Percentiles rank a stretch among this genome's conserved stretches.
Evolutionary conservation across 2,113 vertebrate genomes (phyloP).

Genomic region (Aegotheles bennettii): DNA sequence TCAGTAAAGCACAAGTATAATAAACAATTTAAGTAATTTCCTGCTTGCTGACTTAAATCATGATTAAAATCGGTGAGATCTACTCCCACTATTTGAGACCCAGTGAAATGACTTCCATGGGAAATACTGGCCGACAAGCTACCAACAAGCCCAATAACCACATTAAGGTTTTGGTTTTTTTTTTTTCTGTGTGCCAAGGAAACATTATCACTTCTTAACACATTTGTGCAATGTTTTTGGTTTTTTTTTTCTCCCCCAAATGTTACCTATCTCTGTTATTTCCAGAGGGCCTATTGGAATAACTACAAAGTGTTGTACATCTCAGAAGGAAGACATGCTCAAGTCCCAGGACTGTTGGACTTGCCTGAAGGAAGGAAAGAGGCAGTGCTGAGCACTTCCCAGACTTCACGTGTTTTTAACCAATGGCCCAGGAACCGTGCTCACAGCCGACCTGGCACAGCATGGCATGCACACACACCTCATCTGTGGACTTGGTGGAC

Average conservation of each 20-base stretch:
- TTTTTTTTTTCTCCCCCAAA: neutral
- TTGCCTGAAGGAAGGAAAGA: neutral
- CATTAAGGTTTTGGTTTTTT: neutral
- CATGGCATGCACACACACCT: rapidly evolving
- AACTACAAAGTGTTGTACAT: neutral
- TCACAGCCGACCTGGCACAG: neutral
- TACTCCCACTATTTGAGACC: neutral
- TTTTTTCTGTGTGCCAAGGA: neutral
- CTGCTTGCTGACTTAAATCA: conserved; percentile 41
- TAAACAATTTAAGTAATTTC: conserved; percentile 3
- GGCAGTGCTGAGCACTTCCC: neutral
- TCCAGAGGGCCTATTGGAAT: neutral
- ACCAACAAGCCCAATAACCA: neutral
- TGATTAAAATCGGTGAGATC: conserved; percentile 6
- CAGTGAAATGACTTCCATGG: neutral
- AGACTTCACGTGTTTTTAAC: neutral
- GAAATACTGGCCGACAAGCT: neutral
- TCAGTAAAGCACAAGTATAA: conserved; percentile 29
- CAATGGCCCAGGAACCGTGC: rapidly evolving
- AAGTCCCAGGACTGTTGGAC: neutral
- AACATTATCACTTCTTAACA: neutral
- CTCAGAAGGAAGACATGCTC: neutral
- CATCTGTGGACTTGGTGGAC: rapidly evolving
- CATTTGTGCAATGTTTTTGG: neutral
- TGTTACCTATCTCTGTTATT: neutral